These are phyloP conservation scores for Caenorhabditis briggsae DNA, from an alignment of 1,140 invertebrate genomes.

Conservation along the genomic window DNA sequence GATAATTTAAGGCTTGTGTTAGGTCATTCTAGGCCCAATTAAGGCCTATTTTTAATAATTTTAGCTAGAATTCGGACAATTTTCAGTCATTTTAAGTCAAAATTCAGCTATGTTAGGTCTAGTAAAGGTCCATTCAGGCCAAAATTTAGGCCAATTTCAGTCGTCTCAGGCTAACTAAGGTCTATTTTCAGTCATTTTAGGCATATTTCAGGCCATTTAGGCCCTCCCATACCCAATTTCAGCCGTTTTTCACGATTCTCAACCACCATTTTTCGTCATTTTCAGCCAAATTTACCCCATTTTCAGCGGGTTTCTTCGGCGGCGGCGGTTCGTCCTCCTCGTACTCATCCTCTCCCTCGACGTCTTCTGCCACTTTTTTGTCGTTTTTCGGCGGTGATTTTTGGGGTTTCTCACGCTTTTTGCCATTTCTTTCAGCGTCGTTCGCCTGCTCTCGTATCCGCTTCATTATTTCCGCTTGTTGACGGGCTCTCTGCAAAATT, in stretches of 20 bases:
- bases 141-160: too few species aligned
- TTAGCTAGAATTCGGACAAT: too few species aligned
- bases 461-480: conserved; percentile 25
- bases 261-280: not conserved
- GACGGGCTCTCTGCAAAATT: conserved; percentile 33
- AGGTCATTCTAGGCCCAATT: too few species aligned
- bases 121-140: too few species aligned
- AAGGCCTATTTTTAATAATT: too few species aligned
- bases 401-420: not conserved
- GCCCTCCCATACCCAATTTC: not conserved
- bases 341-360: conserved; percentile 18
- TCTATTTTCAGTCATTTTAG: too few species aligned
- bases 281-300: not conserved
- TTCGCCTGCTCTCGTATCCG: not conserved
- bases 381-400: not conserved
- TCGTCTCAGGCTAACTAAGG: too few species aligned
- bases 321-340: not conserved
- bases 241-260: not conserved
- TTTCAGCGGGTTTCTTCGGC: too few species aligned
- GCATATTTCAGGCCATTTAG: too few species aligned
- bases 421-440: not conserved
- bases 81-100: too few species aligned
- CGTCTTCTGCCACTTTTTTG: not conserved
- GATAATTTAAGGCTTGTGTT: too few species aligned
- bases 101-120: too few species aligned